These are phyloP conservation scores for Drosophila navojoa DNA, from an alignment of 1,140 invertebrate genomes.

Conservation along the genomic window DNA sequence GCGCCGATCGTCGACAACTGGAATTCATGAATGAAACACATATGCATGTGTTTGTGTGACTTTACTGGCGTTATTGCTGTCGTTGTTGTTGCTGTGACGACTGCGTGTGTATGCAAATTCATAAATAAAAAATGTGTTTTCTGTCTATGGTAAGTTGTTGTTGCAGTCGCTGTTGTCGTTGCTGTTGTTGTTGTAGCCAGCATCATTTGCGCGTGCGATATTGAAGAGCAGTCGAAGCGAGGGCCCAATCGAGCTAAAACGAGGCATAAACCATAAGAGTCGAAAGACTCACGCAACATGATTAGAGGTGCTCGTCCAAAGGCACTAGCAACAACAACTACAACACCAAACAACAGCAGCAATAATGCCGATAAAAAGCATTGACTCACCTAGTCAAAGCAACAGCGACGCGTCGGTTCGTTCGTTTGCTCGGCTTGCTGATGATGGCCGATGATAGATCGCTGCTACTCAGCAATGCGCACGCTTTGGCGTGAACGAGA, in stretches of 20 bases:
- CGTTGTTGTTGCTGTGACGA: slow-evolving; percentile 28
- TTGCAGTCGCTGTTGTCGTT: slow-evolving; percentile 1
- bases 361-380: slow-evolving; percentile 34
- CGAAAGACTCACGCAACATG: slow-evolving; percentile 25
- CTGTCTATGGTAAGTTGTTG: slow-evolving; percentile 37
- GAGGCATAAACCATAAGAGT: slow-evolving; percentile 2
- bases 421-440: background rate
- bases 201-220: slow-evolving; percentile 55
- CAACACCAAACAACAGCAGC: slow-evolving; percentile 12
- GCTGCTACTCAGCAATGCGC: slow-evolving; percentile 13
- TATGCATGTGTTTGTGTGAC: slow-evolving; percentile 48
- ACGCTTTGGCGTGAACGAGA: slow-evolving; percentile 17
- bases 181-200: slow-evolving; percentile 19
- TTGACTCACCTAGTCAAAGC: slow-evolving; percentile 69
- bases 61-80: slow-evolving; percentile 21
- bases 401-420: slow-evolving; percentile 6
- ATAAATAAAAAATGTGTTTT: slow-evolving; percentile 65
- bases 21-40: slow-evolving; percentile 80
- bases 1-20: slow-evolving; percentile 58
- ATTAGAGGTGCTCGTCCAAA: slow-evolving; percentile 25
- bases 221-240: slow-evolving; percentile 27
- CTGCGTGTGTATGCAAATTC: slow-evolving; percentile 78
- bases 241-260: slow-evolving; percentile 19
- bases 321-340: slow-evolving; percentile 15
- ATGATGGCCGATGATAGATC: slow-evolving; percentile 49